A percentile compares a stretch with the other conserved stretches of the same genome.
Conservation (phyloP, 30 jellyfish, hydroid and myxozoan species). For the Sanderia malayensis region DNA sequence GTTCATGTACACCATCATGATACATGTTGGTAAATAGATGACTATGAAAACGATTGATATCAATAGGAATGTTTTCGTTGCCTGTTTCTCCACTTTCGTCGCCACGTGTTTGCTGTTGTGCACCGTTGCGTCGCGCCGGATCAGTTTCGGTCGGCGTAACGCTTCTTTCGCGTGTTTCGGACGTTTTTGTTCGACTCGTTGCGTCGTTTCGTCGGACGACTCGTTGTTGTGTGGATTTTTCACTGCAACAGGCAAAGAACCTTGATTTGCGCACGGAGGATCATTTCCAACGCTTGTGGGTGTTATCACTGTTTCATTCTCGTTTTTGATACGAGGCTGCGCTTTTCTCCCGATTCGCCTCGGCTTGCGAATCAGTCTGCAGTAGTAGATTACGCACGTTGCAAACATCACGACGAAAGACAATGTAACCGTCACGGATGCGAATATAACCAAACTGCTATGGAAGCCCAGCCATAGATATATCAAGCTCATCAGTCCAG, state of each 20-base stretch:
- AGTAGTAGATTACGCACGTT: conserved; percentile 36
- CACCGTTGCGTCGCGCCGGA: conserved; percentile 12
- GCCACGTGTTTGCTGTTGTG: conserved; percentile 21
- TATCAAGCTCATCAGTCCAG: conserved; percentile 28
- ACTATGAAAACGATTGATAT: conserved; percentile 42
- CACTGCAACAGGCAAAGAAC: too few species aligned
- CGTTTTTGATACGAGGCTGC: conserved; percentile 14
- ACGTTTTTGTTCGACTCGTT: too few species aligned
- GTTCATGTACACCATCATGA: conserved; percentile 63
- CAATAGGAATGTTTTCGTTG: conserved; percentile 49
- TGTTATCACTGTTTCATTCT: background rate
- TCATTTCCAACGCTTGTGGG: background rate
- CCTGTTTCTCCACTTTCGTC: conserved; percentile 44
- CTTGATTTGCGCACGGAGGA: conserved; percentile 1
- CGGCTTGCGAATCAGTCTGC: conserved; percentile 38
- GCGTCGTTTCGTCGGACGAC: too few species aligned
- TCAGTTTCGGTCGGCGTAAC: conserved; percentile 4
- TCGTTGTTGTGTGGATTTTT: too few species aligned
- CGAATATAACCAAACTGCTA: conserved; percentile 41
- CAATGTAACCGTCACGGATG: conserved; percentile 48
- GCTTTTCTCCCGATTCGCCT: conserved; percentile 1
- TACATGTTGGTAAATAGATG: conserved; percentile 61
- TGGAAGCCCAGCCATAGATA: conserved; percentile 47
- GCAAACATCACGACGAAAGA: conserved; percentile 32
- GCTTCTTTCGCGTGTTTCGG: too few species aligned